Evolutionary conservation across 2,113 vertebrate genomes (phyloP), one percentile per base, ranked within the genome.

Genomic region (Caranx ignobilis): DNA sequence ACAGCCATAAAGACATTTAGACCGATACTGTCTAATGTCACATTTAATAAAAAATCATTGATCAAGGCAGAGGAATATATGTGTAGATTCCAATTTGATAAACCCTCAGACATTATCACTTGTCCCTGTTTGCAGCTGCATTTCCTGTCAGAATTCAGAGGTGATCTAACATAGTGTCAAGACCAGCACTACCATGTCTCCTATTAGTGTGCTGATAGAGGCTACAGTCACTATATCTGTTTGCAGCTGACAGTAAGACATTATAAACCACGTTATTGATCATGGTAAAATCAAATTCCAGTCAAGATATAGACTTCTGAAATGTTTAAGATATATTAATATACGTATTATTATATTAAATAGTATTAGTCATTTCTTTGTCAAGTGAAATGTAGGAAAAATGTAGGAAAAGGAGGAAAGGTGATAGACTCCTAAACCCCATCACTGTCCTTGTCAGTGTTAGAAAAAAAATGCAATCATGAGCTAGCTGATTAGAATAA

Each of bases 401-500:
- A 19, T 4, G 9, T 4, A 13, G 11, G 32, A 48, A 54, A 3
- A 0, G 13, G 31, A 2, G 37, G 37, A 21, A 7, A 77, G 34
- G 43, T 6, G 2, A 9, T 41, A 6, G 32, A 45, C 37, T 21
- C 4, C 6, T 32, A 19, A 63, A 39, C 47, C 59, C 50, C 32
- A 26, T 56, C 21, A 47, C 19, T 55, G 37, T 63, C 72, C 56
- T 52, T 47, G 47, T 54, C 43, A 9, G 26, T 68, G 63, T 81
- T 72, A 69, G 10, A 64, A 47, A 71, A 82, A 64, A 80, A 87
- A 83, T 34, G 31, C 35, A 75, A 47, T 75, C 86, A 86, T 77
- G 75, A 85, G 45, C 52, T 18, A 4, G 72, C 31, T 87, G 64
- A 88, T 90, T 75, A 60, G 76, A 78, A 82, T 69, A 77, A 87